Percentiles rank a stretch among this genome's conserved stretches.
Conservation (phyloP, 2,113 vertebrate genomes). For the Sapayoa aenigma region DNA sequence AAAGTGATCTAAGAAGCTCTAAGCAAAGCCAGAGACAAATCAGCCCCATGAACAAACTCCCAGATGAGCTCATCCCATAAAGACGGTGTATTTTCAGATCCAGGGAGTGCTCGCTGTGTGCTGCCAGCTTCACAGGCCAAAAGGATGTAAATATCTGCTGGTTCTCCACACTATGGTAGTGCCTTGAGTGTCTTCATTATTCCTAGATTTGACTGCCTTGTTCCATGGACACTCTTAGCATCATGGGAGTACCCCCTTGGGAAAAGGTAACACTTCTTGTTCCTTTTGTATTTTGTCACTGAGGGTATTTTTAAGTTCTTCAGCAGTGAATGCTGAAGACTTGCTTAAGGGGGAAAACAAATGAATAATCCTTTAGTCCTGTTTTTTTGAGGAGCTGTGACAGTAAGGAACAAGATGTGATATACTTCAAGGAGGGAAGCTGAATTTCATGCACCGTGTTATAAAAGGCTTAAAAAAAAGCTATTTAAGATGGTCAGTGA, state of each 20-base stretch:
- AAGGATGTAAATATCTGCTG: neutral
- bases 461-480: neutral
- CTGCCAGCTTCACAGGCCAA: neutral
- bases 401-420: neutral
- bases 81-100: neutral
- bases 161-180: neutral
- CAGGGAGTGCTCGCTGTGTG: fast-evolving
- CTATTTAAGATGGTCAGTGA: neutral
- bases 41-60: neutral
- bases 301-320: neutral
- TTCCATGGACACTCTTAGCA: neutral
- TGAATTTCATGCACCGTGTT: neutral
- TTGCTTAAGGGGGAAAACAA: neutral
- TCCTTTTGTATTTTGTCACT: neutral
- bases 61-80: neutral
- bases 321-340: neutral
- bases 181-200: neutral
- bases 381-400: neutral
- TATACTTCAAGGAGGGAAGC: neutral
- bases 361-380: neutral
- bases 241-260: neutral
- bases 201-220: neutral
- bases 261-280: neutral
- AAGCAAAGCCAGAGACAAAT: neutral
- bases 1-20: neutral